phyloP scores from a whole-genome alignment of 2,888 invertebrate species.

The Eupithecia inturbata region DNA sequence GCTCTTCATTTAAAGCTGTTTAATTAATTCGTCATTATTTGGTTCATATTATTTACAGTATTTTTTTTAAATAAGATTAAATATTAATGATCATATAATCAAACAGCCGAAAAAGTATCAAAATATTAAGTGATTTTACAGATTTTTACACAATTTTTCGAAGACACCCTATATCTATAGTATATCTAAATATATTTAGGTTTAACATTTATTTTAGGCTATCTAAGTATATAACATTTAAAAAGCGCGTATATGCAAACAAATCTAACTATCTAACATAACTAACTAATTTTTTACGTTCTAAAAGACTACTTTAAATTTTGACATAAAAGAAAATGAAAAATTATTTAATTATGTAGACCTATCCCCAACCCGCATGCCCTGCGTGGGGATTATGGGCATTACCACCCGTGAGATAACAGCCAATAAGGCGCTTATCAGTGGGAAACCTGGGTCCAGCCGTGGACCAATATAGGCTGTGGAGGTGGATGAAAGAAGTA shows the following conservation, averaged over 20 bases:
- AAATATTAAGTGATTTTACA: constrained; percentile 7
- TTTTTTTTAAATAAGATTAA: constrained; percentile 15
- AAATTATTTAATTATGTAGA: too few species aligned
- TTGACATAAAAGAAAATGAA: not conserved
- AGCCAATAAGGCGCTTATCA: too few species aligned
- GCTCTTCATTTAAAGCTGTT: constrained; percentile 74
- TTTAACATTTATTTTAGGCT: constrained; percentile 21
- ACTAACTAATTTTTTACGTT: not conserved
- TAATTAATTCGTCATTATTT: constrained; percentile 60
- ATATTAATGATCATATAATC: constrained; percentile 59
- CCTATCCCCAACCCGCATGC: too few species aligned
- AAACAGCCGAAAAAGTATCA: constrained; percentile 70
- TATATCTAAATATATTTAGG: constrained; percentile 20
- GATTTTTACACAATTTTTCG: not conserved
- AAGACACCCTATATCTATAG: not conserved
- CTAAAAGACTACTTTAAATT: not conserved
- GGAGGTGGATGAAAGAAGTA: too few species aligned
- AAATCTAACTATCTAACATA: not conserved
- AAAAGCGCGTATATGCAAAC: not conserved
- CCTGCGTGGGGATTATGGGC: too few species aligned
- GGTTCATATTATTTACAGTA: constrained; percentile 15
- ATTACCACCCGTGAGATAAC: too few species aligned
- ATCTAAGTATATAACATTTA: constrained; percentile 7
- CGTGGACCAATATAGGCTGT: too few species aligned
- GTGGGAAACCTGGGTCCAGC: too few species aligned